Evolutionary conservation across 1,140 invertebrate species (phyloP).

Genomic region (Sipha flava): DNA sequence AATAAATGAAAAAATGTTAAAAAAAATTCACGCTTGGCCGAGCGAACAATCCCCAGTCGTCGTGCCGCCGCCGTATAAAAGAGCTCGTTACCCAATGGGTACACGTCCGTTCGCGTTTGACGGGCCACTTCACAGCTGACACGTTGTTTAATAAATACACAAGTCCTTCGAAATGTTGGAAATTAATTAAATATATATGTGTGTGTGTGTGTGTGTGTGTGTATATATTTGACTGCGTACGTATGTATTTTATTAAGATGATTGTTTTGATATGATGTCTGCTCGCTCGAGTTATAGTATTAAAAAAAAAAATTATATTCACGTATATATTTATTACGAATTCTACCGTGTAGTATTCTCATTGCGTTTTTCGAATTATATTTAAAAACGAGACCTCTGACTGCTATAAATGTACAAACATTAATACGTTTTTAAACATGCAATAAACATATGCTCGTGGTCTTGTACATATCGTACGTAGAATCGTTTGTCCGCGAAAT

Average conservation of each 20-base stretch:
- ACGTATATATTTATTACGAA: neutral
- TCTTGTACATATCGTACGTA: too few species aligned
- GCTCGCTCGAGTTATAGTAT: too few species aligned
- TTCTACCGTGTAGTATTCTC: neutral
- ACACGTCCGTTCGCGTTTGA: neutral
- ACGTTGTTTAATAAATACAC: neutral
- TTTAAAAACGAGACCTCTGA: too few species aligned
- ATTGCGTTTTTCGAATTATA: too few species aligned
- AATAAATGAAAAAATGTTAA: neutral
- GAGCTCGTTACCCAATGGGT: neutral
- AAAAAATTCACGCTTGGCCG: conserved; percentile 10
- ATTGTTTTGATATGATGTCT: neutral
- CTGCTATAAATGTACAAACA: too few species aligned
- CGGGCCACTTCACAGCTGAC: conserved; percentile 3
- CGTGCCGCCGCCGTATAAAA: neutral
- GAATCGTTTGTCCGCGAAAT: neutral
- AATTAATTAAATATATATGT: neutral
- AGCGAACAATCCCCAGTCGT: neutral
- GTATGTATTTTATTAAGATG: too few species aligned
- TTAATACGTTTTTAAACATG: too few species aligned
- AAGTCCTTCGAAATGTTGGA: neutral
- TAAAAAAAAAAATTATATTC: too few species aligned
- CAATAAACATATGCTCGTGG: too few species aligned
- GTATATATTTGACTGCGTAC: neutral
- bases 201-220: neutral